A percentile compares a stretch with the other conserved stretches of the same genome.
Conservation (phyloP, 2,888 invertebrate species). For the Elegia similella region DNA sequence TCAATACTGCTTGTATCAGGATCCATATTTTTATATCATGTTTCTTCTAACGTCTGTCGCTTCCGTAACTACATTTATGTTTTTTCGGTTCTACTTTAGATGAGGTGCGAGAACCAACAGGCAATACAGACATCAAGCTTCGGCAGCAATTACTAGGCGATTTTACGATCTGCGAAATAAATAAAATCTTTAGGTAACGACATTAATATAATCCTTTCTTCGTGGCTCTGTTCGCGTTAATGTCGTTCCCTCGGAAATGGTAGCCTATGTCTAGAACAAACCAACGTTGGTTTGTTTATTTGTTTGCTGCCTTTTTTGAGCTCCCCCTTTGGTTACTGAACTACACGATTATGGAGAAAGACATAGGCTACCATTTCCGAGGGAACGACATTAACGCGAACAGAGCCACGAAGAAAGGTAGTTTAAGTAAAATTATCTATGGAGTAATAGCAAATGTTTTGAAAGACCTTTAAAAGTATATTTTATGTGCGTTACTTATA, state of each 20-base stretch:
- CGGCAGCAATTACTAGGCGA: slow-evolving; percentile 32
- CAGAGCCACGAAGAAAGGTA: too few relatives aligned
- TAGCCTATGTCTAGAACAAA: too few relatives aligned
- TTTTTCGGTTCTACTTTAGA: slow-evolving; percentile 27
- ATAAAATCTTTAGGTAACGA: neutral
- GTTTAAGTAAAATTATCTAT: slow-evolving; percentile 6
- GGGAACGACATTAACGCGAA: too few relatives aligned
- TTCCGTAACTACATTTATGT: slow-evolving; percentile 27
- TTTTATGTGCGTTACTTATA: slow-evolving; percentile 6
- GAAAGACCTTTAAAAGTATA: slow-evolving; percentile 14
- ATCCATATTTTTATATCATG: neutral
- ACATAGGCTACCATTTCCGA: too few relatives aligned
- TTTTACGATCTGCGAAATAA: slow-evolving; percentile 33
- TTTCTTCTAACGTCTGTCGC: neutral
- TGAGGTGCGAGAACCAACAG: slow-evolving; percentile 12
- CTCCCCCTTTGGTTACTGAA: too few relatives aligned
- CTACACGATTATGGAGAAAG: too few relatives aligned
- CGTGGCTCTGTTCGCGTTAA: too few relatives aligned
- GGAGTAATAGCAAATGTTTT: slow-evolving; percentile 13
- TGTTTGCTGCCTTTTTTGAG: too few relatives aligned
- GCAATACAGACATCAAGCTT: slow-evolving; percentile 23
- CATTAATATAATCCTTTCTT: neutral
- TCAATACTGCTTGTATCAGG: too few relatives aligned
- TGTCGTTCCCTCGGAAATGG: too few relatives aligned
- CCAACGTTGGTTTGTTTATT: too few relatives aligned